Conservation (phyloP, 1,140 invertebrate species). For the Parapsyche elsis region DNA sequence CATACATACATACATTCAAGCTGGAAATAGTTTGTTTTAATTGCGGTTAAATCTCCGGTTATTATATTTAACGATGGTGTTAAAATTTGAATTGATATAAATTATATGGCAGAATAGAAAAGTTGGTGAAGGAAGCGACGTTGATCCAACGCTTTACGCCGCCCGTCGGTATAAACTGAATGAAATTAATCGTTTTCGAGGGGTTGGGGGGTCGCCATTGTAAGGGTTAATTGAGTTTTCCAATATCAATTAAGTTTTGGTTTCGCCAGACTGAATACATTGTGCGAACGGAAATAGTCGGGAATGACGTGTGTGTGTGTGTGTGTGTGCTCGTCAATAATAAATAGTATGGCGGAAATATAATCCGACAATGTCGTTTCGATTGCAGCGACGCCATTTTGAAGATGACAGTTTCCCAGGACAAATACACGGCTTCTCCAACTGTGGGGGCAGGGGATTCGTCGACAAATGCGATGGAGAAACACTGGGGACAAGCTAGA, state of each 20-base stretch:
- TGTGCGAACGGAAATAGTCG: conserved; percentile 1
- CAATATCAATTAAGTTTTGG: conserved; percentile 42
- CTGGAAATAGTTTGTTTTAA: too few relatives aligned
- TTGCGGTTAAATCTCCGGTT: too few relatives aligned
- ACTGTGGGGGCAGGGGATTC: conserved; percentile 58
- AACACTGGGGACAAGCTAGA: conserved; percentile 90
- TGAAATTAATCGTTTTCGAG: conserved; percentile 30
- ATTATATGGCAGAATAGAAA: neutral
- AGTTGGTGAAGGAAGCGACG: neutral
- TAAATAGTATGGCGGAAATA: neutral
- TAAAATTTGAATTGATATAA: neutral
- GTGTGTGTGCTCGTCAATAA: neutral
- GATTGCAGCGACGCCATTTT: neutral
- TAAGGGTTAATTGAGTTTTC: conserved; percentile 40
- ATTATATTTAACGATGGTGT: too few relatives aligned
- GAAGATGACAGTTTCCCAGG: conserved; percentile 53
- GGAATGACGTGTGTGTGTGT: neutral
- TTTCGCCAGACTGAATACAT: conserved; percentile 23
- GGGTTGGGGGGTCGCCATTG: conserved; percentile 13
- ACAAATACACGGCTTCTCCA: conserved; percentile 54
- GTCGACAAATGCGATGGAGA: conserved; percentile 65
- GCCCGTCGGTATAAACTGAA: neutral
- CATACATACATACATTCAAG: too few relatives aligned
- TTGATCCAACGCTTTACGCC: neutral
- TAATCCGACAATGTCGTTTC: neutral